Evolutionary conservation across 2,797 vertebrate genomes (phyloP), one percentile per base, ranked within the genome.

Genomic region (Melanotaenia pygmaea): DNA sequence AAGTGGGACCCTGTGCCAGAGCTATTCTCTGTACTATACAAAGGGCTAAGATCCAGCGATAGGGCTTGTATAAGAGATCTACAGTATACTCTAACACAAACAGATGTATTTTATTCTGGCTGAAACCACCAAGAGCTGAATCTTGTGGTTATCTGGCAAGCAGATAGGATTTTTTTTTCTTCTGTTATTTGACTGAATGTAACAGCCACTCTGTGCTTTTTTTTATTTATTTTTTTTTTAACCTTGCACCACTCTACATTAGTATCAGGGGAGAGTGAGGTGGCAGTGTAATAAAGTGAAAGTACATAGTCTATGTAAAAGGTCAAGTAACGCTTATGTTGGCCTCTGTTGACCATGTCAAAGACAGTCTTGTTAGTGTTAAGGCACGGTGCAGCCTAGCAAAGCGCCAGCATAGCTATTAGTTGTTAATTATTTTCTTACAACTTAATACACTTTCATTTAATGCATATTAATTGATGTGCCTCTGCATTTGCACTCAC

Each of bases 401-500:
- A 47, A 61, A 63, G 85, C 64, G 26, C 80, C 72, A 12, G 83
- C 68, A 45, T 83, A 47, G 85, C 87, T 88, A 88, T 92, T 87
- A 90, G 73, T 79, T 90, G 88, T 92, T 92, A 89, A 91, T 91
- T 92, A 91, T 93, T 91, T 89, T 83, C 70, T 76, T 84, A 93
- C 76, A 88, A 90, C 89, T 93, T 93, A 88, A 91, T 94, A 90
- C 85, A 85, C 85, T 86, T 92, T 91, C 86, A 89, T 91, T 91
- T 88, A 92, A 92, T 87, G 89, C 88, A 85, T 91, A 90, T 93
- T 93, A 93, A 94, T 92, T 93, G 89, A 92, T 83, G 89, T 82
- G 81, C 86, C 91, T 83, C 74, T 57, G 80, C 89, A 89, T 87
- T 75, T 73, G 61, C 79, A 68, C 83, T 87, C 64, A 1, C 79